These are phyloP conservation scores for Dendrolimus houi DNA, from an alignment of 2,888 invertebrate species.

Conservation along the genomic window DNA sequence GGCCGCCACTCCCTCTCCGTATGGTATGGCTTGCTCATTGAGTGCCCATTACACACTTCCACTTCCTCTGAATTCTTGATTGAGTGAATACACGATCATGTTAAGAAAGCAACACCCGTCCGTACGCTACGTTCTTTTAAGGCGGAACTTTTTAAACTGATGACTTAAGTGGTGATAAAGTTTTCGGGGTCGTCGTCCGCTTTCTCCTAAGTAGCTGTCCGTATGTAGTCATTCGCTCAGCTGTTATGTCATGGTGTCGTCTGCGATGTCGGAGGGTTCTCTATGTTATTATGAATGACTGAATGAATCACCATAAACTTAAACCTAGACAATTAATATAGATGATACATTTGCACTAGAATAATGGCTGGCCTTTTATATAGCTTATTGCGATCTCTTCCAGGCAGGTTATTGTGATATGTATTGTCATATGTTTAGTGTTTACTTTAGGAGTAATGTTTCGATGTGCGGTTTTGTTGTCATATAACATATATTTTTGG, in stretches of 20 bases:
- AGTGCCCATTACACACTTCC: constrained; percentile 36
- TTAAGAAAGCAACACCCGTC: constrained; percentile 26
- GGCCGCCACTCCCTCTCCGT: constrained; percentile 43
- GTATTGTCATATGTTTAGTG: too few relatives aligned
- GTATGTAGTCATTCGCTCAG: constrained; percentile 27
- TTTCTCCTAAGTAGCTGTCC: constrained; percentile 45
- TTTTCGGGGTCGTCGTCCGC: constrained; percentile 49
- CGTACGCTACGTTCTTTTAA: constrained; percentile 11
- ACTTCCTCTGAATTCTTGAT: constrained; percentile 52
- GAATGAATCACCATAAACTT: too few relatives aligned
- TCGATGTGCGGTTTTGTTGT: too few relatives aligned
- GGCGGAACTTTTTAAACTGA: constrained; percentile 35
- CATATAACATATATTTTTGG: too few relatives aligned
- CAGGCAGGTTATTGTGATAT: too few relatives aligned
- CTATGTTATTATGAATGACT: too few relatives aligned
- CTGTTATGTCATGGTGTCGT: constrained; percentile 44
- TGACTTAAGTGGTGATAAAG: constrained; percentile 37
- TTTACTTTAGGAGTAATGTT: too few relatives aligned
- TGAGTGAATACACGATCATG: constrained; percentile 33
- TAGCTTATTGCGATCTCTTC: too few relatives aligned
- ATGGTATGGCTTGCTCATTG: constrained; percentile 42
- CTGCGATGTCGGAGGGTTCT: constrained; percentile 7
- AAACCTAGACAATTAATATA: too few relatives aligned
- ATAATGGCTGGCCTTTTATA: too few relatives aligned
- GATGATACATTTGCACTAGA: too few relatives aligned